A percentile compares a stretch with the other conserved stretches of the same genome.
Conservation (phyloP, 2,888 invertebrate species). For the Diadegma fenestrale region DNA sequence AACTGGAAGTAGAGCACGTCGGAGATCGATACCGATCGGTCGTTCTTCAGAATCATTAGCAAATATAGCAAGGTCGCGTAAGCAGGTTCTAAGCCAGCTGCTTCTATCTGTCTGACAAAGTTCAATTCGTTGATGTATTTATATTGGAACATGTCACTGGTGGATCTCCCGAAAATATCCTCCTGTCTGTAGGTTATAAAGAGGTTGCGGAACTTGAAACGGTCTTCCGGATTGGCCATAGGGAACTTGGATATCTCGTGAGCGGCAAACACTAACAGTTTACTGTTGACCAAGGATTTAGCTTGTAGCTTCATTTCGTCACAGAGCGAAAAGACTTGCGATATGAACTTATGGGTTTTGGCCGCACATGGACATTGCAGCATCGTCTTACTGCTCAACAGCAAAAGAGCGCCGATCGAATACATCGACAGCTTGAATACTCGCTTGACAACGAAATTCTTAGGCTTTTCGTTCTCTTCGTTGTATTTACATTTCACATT, state of each 20-base stretch:
- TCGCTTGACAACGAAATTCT: too few species aligned
- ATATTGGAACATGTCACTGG: not conserved
- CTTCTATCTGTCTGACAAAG: not conserved
- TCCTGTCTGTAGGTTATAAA: conserved; percentile 4
- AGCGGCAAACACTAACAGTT: not conserved
- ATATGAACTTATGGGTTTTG: not conserved
- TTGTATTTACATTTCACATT: not conserved
- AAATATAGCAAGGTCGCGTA: not conserved
- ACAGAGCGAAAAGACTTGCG: not conserved
- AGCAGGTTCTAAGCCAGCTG: not conserved
- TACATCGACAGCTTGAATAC: not conserved
- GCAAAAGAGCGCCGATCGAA: not conserved
- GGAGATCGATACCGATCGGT: not conserved
- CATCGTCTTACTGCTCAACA: not conserved
- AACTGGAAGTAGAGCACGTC: not conserved
- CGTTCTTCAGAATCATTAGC: not conserved
- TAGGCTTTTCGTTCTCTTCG: not conserved
- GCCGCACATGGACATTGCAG: not conserved
- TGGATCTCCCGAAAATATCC: not conserved
- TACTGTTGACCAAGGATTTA: not conserved
- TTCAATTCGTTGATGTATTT: not conserved
- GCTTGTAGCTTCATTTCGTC: not conserved
- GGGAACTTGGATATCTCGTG: conserved; percentile 5
- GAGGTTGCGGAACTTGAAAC: not conserved
- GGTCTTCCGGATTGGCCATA: not conserved